These are phyloP conservation scores for Drosophila hamatofila DNA, from an alignment of 2,888 invertebrate species.

Conservation along the genomic window DNA sequence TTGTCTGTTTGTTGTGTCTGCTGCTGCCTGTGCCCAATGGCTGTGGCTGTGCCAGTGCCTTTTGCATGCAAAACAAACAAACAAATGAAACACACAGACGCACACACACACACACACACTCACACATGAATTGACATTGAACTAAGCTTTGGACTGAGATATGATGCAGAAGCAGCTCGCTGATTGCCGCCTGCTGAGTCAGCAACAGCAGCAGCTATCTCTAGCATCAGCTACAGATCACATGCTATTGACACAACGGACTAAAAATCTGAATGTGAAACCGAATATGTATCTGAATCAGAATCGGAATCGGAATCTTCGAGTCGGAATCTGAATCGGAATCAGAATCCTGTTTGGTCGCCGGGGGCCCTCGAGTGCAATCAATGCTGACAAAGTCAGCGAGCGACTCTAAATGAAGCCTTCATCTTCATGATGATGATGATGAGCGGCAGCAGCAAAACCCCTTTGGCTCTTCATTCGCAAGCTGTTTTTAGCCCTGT, in stretches of 20 bases:
- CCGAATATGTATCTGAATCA: conserved; percentile 32
- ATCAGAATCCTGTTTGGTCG: conserved; percentile 42
- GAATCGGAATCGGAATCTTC: conserved; percentile 24
- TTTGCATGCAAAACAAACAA: conserved; percentile 41
- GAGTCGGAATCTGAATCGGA: conserved; percentile 24
- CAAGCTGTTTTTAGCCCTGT: conserved; percentile 47
- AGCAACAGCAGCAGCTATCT: conserved; percentile 47
- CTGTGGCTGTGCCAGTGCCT: conserved; percentile 24
- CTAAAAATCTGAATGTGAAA: conserved; percentile 35
- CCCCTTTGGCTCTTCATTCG: conserved; percentile 9
- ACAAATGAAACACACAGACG: conserved; percentile 1
- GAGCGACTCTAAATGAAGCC: conserved; percentile 41
- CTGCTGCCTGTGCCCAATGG: background rate
- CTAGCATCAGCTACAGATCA: conserved; percentile 49
- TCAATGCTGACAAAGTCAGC: conserved; percentile 46
- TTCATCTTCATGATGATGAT: conserved; percentile 26
- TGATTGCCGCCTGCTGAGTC: conserved; percentile 78
- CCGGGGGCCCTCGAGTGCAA: conserved; percentile 66
- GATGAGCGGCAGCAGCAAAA: background rate
- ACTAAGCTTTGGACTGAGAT: conserved; percentile 19
- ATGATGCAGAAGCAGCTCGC: conserved; percentile 33
- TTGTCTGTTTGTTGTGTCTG: conserved; percentile 25
- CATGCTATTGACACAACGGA: conserved; percentile 68
- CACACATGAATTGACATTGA: conserved; percentile 53
- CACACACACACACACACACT: background rate